Percentiles rank a stretch among this genome's conserved stretches.
phyloP scores from a whole-genome alignment of 2,888 invertebrate species.

The Zelleria hepariella region DNA sequence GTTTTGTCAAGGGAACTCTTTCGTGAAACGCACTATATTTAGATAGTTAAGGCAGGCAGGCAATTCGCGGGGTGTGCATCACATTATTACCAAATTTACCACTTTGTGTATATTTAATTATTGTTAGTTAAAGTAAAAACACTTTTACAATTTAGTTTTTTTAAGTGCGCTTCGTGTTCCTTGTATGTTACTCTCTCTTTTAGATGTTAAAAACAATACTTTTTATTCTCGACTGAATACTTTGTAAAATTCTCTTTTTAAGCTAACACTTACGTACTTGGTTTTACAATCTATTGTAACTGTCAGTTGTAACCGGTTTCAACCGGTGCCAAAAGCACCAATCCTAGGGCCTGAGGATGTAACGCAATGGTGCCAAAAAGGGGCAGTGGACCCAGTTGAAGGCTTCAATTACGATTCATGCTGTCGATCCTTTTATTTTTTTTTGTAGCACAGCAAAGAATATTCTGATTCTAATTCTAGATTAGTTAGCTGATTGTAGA shows the following conservation, averaged over 20 bases:
- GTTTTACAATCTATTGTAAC: neutral
- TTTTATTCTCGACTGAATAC: conserved; percentile 7
- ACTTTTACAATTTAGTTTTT: conserved; percentile 10
- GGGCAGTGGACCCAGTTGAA: too few species aligned
- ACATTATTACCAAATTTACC: conserved; percentile 61
- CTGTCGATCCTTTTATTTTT: too few species aligned
- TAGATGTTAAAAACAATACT: neutral
- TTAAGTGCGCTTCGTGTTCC: conserved; percentile 61
- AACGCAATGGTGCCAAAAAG: too few species aligned
- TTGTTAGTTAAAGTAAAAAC: conserved; percentile 10
- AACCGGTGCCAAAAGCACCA: neutral
- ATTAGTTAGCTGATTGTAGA: too few species aligned
- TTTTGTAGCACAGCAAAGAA: too few species aligned
- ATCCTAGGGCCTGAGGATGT: too few species aligned
- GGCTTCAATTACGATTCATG: too few species aligned
- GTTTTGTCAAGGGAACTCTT: too few species aligned
- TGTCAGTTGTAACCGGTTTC: neutral
- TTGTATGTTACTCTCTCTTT: conserved; percentile 22
- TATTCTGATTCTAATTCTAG: too few species aligned
- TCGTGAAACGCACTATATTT: too few species aligned
- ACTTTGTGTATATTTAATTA: conserved; percentile 46
- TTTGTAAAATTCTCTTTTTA: conserved; percentile 1
- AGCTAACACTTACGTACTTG: neutral
- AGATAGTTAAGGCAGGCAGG: too few species aligned
- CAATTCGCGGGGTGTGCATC: conserved; percentile 31